A percentile compares a stretch with the other conserved stretches of the same genome.
phyloP scores from a whole-genome alignment of 2,113 vertebrate species.

The Pseudorasbora parva region DNA sequence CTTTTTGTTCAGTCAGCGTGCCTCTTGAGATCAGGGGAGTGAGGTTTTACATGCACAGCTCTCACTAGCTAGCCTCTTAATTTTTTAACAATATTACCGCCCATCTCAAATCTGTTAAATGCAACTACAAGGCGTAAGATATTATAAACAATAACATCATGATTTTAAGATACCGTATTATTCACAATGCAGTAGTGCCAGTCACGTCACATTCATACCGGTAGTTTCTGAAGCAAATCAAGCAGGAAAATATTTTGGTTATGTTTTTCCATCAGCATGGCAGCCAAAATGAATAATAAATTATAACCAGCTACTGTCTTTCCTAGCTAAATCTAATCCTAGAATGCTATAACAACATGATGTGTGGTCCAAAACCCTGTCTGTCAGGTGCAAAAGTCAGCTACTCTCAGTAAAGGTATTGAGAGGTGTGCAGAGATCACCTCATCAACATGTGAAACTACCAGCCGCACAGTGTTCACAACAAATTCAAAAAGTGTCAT shows the following conservation, averaged over 20 bases:
- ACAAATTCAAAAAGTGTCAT: background rate
- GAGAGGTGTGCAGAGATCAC: background rate
- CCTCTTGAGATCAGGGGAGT: too few species aligned
- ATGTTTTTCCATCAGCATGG: background rate
- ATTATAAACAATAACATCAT: background rate
- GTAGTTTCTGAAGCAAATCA: background rate
- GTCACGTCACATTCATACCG: background rate
- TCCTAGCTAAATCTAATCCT: slow-evolving; percentile 11
- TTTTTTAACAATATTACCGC: background rate
- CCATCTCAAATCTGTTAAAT: background rate
- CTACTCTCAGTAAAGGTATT: background rate
- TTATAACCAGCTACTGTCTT: slow-evolving; percentile 11
- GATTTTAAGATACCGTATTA: background rate
- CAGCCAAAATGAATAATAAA: slow-evolving; percentile 25
- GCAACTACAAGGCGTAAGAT: too few species aligned
- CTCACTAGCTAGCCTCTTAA: too few species aligned
- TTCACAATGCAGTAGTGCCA: background rate
- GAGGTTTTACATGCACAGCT: too few species aligned
- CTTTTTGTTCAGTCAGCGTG: too few species aligned
- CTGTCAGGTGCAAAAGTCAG: background rate
- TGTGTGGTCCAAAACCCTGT: background rate
- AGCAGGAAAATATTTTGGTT: background rate
- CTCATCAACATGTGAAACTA: background rate
- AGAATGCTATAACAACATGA: background rate
- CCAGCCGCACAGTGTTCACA: background rate